Evolutionary conservation across 2,797 vertebrate genomes (phyloP).

Genomic region (Heteromormyrus szaboi): DNA sequence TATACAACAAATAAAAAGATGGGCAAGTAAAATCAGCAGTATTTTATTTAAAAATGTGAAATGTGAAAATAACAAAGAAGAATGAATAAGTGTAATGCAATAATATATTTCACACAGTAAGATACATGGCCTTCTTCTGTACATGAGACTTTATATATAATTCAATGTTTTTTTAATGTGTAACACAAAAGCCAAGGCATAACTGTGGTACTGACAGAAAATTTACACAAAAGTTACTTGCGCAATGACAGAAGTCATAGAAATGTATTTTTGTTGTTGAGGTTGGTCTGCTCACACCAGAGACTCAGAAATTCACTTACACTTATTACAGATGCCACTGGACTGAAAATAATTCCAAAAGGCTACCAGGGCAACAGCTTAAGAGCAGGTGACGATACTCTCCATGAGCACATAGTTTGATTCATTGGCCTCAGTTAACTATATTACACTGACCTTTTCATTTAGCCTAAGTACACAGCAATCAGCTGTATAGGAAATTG

Average conservation of each 20-base stretch:
- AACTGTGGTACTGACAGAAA: neutral
- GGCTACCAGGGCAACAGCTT: neutral
- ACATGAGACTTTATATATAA: neutral
- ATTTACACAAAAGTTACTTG: neutral
- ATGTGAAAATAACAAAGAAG: neutral
- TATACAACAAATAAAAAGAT: neutral
- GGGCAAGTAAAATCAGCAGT: neutral
- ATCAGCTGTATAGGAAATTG: neutral
- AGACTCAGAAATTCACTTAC: neutral
- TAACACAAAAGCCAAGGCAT: neutral
- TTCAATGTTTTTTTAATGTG: neutral
- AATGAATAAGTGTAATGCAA: neutral
- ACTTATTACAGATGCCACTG: slow-evolving; percentile 1
- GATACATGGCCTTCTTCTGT: neutral
- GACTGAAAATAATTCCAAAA: neutral
- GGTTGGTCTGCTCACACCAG: neutral
- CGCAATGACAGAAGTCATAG: neutral
- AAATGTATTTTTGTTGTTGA: neutral
- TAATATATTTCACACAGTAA: neutral
- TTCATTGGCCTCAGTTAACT: neutral
- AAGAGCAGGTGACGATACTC: neutral
- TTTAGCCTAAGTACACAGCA: neutral
- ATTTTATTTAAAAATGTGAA: neutral
- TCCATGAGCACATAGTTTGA: neutral
- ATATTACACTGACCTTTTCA: neutral